Percentiles rank a stretch among this genome's conserved stretches.
Evolutionary conservation across 2,888 invertebrate genomes (phyloP).

Genomic region (Lumbricus terrestris): DNA sequence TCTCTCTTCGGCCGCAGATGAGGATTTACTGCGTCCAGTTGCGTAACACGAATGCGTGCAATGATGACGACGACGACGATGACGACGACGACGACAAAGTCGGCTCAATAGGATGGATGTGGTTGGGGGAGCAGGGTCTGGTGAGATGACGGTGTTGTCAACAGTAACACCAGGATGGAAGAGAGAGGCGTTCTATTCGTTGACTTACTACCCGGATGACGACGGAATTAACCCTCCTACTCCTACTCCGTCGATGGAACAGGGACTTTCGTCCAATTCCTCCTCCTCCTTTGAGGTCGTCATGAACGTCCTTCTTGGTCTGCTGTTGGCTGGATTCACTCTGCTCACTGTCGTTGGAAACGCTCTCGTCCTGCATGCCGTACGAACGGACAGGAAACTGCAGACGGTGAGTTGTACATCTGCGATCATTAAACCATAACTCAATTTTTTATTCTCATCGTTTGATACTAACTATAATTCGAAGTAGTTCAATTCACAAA

Average conservation of each 20-base stretch:
- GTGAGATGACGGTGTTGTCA: neutral
- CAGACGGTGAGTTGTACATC: constrained; percentile 62
- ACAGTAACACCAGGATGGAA: neutral
- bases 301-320: constrained; percentile 52
- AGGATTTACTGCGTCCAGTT: neutral
- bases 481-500: too few species aligned
- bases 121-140: neutral
- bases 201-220: neutral
- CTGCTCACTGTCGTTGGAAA: constrained; percentile 61
- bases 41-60: neutral
- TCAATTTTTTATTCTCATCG: too few species aligned
- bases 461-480: too few species aligned
- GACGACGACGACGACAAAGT: too few species aligned
- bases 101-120: neutral
- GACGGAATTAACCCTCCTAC: neutral
- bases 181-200: neutral
- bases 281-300: neutral
- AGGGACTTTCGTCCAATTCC: neutral
- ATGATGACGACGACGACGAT: neutral
- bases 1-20: neutral
- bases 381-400: constrained; percentile 61
- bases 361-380: constrained; percentile 62
- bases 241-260: neutral
- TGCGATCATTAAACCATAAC: neutral
- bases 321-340: constrained; percentile 58